Base-by-base conservation (phyloP, 2,888 invertebrate genomes). In the Bedellia somnulentella region DNA sequence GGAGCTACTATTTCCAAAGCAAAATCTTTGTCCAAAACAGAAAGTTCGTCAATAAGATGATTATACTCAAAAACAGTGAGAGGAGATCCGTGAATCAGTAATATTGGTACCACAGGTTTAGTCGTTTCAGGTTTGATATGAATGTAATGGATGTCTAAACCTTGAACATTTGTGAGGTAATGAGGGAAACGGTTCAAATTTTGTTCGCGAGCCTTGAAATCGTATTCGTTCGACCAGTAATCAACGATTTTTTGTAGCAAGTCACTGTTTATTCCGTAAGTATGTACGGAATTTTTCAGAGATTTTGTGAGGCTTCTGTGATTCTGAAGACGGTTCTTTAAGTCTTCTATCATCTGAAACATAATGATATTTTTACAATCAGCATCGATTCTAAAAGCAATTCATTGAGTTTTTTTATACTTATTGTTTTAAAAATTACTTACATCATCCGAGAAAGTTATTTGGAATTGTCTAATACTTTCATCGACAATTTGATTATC, bases 211-310 rank as follows among this genome's bases (percentile, higher is more conserved):
- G 83, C n/a, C n/a, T n/a, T n/a, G n/a, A n/a, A n/a, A n/a, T n/a
- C n/a, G n/a, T n/a, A n/a, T n/a, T n/a, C n/a, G 79, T 25, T 66
- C 66, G 33, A 79, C 96, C 96, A 96, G 55, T 88, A 87, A 25
- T 86, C 78, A 1, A 89, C 54, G 5, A 93, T 70, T 38, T 79
- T 77, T 6, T 79, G 66, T 3, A 93, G 57, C 36, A 83, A 83
- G 22, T 82, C 73, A 0, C 85, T 64, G 47, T 90, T 87, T 51
- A 93, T 85, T 2, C 95, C 95, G 47, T 93, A 93, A 34, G 84
- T 79, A 58, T 91, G 93, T 4, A 80, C 81, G 0, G 75, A 60
- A 27, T 79, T 80, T 54, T 89, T 85, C 27, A 89, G 47, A 0
- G 89, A 85, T 5, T 15, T 11, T 5, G 10, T 15, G 15, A 27